Base-by-base conservation (phyloP, 2,888 invertebrate species). In the Rhaphigaster nebulosa region DNA sequence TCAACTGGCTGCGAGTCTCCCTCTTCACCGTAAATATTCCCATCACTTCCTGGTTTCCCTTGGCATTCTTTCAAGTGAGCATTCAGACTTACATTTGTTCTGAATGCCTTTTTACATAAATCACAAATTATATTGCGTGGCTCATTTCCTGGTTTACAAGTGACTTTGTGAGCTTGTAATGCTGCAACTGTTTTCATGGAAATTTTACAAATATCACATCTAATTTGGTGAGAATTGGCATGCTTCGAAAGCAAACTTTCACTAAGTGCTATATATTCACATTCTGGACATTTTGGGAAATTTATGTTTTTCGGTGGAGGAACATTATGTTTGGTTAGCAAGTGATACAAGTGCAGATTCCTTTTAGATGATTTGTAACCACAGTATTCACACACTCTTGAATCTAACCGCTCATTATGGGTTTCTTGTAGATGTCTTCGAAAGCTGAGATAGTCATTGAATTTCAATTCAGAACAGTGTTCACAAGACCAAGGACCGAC, bases 331-430 rank as follows among this genome's bases (percentile, higher is more conserved):
- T 97, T 97, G 0, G 96, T 96, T 92, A 96, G 96, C 93, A 97
- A 94, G 93, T 98, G 98, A 93, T 97, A 97, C 93, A 97, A 94
- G 91, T 97, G 94, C 92, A 96, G 95, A 92, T 96, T 96, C 92
- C 96, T 95, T 93, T 96, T 97, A 2, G 94, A 94, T 41, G 97
- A 96, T 93, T 96, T 96, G 93, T 96, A 96, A 0, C 98, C 98
- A 94, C 98, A 98, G 93, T 97, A 96, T 93, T 98, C 97, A 94
- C 98, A 98, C 60, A 97, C 95, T 76, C 96, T 95, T 3, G 96
- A 94, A 93, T 97, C 96, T 91, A 97, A 96, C 92, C 96, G 96
- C 93, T 97, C 97, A 93, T 96, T 96, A 93, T 98, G 98, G 0
- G 96, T 95, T 92, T 97, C 97, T 20, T 96, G 92, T 94, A 98